Percentiles rank a stretch among this genome's conserved stretches.
These are phyloP conservation scores for Xiphophorus hellerii DNA, from an alignment of 2,113 vertebrate species.

Conservation along the genomic window DNA sequence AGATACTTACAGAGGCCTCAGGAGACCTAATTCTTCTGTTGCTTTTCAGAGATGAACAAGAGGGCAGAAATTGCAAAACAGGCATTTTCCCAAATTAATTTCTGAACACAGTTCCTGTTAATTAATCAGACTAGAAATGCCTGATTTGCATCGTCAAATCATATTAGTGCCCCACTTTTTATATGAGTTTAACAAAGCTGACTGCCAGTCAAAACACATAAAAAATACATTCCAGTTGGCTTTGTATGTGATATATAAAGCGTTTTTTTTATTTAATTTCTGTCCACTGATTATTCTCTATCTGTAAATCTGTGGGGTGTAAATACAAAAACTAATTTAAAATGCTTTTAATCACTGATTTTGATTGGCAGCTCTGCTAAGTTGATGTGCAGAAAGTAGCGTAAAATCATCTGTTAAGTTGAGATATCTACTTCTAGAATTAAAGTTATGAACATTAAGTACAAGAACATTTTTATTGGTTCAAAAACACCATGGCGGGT, in stretches of 20 bases:
- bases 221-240: neutral
- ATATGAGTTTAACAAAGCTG: neutral
- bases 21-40: slow-evolving; percentile 4
- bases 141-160: neutral
- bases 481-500: neutral
- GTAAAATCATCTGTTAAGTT: no score
- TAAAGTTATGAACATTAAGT: no score
- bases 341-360: neutral
- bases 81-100: slow-evolving; percentile 5
- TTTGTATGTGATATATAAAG: neutral
- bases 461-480: no score
- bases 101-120: neutral
- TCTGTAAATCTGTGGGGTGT: neutral
- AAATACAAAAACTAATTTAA: neutral
- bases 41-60: slow-evolving; percentile 7
- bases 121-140: neutral
- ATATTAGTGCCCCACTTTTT: neutral
- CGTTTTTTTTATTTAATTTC: neutral
- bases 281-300: neutral
- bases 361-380: neutral
- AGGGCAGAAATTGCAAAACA: neutral
- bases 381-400: neutral
- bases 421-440: neutral
- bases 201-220: neutral
- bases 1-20: slow-evolving; percentile 14